A percentile compares a stretch with the other conserved stretches of the same genome.
Evolutionary conservation across 2,888 invertebrate genomes (phyloP).

Genomic region (Hydroisotoma schaefferi): DNA sequence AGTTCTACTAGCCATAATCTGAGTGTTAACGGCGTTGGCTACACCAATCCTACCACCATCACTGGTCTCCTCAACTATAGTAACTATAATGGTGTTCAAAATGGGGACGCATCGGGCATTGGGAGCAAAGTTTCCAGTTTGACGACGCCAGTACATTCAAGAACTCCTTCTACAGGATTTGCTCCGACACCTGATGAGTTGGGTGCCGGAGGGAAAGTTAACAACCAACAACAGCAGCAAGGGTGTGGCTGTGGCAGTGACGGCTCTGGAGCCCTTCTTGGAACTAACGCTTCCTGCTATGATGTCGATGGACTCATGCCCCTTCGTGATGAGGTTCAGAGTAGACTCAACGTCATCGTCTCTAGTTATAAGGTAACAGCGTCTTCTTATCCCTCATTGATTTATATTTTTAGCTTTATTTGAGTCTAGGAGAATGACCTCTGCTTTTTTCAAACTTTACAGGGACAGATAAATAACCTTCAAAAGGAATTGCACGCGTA

Average conservation of each 20-base stretch:
- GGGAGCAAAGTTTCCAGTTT: constrained; percentile 49
- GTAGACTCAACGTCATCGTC: constrained; percentile 75
- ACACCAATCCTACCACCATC: background rate
- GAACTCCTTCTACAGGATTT: constrained; percentile 60
- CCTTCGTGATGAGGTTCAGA: constrained; percentile 68
- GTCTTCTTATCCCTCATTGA: too few species aligned
- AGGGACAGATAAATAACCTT: constrained; percentile 74
- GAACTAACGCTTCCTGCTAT: constrained; percentile 48
- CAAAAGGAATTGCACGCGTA: constrained; percentile 74
- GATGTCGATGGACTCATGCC: constrained; percentile 73
- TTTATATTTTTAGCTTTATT: too few species aligned
- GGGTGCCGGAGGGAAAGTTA: constrained; percentile 1
- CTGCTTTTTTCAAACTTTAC: too few species aligned
- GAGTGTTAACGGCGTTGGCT: too few species aligned
- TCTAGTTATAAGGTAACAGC: constrained; percentile 72
- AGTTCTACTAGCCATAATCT: too few species aligned
- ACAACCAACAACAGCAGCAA: constrained; percentile 6
- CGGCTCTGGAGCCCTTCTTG: constrained; percentile 10
- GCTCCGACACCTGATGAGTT: constrained; percentile 59
- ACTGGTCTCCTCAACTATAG: background rate
- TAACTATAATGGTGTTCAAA: background rate
- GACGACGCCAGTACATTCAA: constrained; percentile 58
- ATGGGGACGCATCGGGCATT: constrained; percentile 19
- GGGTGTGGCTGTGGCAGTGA: background rate
- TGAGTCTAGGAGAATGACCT: too few species aligned